These are phyloP conservation scores for Stictocephala bisonia DNA, from an alignment of 2,888 invertebrate genomes.

Conservation along the genomic window DNA sequence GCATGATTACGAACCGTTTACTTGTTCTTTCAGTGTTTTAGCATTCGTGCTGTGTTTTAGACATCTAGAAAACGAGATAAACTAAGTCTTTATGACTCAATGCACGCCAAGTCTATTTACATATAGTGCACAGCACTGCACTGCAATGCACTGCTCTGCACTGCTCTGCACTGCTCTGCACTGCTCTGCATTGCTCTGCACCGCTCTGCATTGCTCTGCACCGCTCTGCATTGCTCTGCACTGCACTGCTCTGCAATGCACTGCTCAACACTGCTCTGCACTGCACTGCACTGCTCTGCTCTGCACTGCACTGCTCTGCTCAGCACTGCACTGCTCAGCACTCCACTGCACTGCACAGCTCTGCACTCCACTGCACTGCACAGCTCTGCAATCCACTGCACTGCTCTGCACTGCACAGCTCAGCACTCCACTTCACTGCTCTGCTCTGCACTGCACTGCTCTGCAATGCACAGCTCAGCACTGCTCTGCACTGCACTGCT, in stretches of 20 bases:
- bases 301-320: conserved; percentile 22
- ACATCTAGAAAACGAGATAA: too few relatives aligned
- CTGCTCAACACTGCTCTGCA: conserved; percentile 11
- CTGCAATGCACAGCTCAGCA: conserved; percentile 17
- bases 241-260: conserved; percentile 11
- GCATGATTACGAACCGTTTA: too few relatives aligned
- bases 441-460: conserved; percentile 22
- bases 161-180: background rate
- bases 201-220: background rate
- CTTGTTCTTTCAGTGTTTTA: too few relatives aligned
- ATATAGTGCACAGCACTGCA: too few relatives aligned
- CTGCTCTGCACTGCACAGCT: conserved; percentile 15
- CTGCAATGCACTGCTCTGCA: background rate
- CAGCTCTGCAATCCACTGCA: conserved; percentile 12
- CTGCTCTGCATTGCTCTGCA: background rate
- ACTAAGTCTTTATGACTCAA: too few relatives aligned
- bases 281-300: conserved; percentile 18
- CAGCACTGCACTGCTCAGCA: conserved; percentile 21
- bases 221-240: background rate
- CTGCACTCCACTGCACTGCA: conserved; percentile 19
- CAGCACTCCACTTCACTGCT: conserved; percentile 12
- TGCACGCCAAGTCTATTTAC: too few relatives aligned
- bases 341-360: conserved; percentile 15
- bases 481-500: conserved; percentile 21
- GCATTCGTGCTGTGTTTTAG: too few relatives aligned